These are phyloP conservation scores for Furnarius figulus DNA, from an alignment of 2,113 vertebrate genomes.

Conservation along the genomic window DNA sequence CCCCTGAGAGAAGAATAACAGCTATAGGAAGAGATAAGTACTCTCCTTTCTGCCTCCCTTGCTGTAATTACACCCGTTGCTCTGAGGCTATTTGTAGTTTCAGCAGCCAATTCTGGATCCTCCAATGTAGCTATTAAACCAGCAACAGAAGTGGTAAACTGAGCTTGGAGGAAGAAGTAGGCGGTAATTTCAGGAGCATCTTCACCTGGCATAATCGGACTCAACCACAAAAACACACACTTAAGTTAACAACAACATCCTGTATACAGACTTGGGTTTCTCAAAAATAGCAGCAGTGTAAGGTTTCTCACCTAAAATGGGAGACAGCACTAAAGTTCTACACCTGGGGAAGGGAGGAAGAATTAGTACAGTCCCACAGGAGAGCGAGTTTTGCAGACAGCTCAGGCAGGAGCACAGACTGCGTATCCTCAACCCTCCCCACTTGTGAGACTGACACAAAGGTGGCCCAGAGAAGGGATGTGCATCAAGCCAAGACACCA, in stretches of 20 bases:
- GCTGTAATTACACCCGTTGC: slow-evolving; percentile 57
- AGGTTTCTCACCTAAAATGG: neutral
- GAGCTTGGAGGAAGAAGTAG: slow-evolving; percentile 26
- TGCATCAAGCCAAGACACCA: neutral
- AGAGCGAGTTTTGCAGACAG: neutral
- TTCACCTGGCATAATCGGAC: neutral
- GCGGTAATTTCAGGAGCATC: neutral
- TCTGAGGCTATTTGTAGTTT: slow-evolving; percentile 65
- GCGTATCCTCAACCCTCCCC: neutral
- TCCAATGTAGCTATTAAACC: slow-evolving; percentile 59
- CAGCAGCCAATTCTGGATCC: slow-evolving; percentile 36
- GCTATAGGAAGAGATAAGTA: neutral
- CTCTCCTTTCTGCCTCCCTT: slow-evolving; percentile 13
- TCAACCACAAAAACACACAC: slow-evolving; percentile 13
- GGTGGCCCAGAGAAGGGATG: neutral
- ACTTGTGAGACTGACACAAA: neutral
- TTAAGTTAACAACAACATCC: neutral
- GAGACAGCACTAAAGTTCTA: neutral
- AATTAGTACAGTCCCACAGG: neutral
- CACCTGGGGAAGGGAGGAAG: neutral
- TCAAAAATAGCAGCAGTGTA: neutral
- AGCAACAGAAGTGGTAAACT: slow-evolving; percentile 7
- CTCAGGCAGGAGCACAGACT: neutral
- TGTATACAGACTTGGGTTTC: neutral
- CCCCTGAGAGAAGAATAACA: slow-evolving; percentile 18